These are phyloP conservation scores for Pelobates fuscus DNA, from an alignment of 2,113 vertebrate species.

Conservation along the genomic window DNA sequence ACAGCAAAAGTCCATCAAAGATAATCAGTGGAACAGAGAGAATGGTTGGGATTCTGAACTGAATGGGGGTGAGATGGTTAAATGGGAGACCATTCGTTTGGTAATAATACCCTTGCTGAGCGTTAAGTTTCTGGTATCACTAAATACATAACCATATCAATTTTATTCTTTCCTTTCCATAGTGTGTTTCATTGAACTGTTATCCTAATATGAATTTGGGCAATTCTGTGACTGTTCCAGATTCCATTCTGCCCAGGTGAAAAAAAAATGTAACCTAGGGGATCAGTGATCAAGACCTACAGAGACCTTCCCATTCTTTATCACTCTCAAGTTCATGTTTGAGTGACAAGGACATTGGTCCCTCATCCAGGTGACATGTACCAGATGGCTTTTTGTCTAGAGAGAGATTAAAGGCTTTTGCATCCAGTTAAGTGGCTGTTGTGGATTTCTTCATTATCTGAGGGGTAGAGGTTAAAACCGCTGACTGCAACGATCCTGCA, in stretches of 20 bases:
- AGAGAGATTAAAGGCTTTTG: conserved; percentile 45
- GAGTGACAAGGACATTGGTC: conserved; percentile 7
- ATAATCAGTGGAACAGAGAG: too few relatives aligned
- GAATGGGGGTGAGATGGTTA: too few relatives aligned
- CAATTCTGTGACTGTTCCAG: background rate
- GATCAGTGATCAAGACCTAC: conserved; percentile 14
- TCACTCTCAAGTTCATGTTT: background rate
- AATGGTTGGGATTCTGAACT: too few relatives aligned
- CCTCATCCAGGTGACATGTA: conserved; percentile 23
- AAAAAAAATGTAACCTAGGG: background rate
- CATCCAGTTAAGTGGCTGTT: conserved; percentile 17
- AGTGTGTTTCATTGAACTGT: conserved; percentile 8
- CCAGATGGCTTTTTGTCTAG: conserved; percentile 41
- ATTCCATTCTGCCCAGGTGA: background rate
- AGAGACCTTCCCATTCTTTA: background rate
- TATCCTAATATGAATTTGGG: background rate
- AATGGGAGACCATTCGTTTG: too few relatives aligned
- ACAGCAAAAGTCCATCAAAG: too few relatives aligned
- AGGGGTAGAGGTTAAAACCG: background rate
- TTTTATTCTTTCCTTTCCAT: background rate
- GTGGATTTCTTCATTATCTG: conserved; percentile 30
- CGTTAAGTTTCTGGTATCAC: too few relatives aligned
- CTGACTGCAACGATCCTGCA: too few relatives aligned
- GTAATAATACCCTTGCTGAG: too few relatives aligned
- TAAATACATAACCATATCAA: background rate